Base-by-base conservation (phyloP, 2,113 vertebrate genomes). In the Psittacus erithacus region DNA sequence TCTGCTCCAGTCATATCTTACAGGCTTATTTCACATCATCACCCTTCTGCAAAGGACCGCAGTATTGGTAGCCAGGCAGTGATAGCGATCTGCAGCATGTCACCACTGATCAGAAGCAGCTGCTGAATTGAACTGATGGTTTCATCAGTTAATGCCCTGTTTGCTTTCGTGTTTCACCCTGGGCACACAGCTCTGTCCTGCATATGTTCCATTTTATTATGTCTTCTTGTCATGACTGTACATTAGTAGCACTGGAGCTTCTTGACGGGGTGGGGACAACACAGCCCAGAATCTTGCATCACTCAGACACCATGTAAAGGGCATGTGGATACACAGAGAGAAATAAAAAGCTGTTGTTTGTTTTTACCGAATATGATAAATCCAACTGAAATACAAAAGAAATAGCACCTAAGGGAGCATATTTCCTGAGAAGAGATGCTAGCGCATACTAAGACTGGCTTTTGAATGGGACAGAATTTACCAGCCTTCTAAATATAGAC, bases 221-320 rank as follows among this genome's bases (percentile, higher is more conserved):
- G 14, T 67, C 33, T 64, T 80, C 46, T 50, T 70, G 4, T 38
- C 52, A 25, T 88, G 43, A 62, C 64, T 20, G 18, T 43, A 63
- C 31, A 29, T 80, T 52, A 46, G 22, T 17, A 60, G 17, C 25
- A 46, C 31, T 78, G 31, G 49, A 85, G 16, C 18, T 82, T 73
- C 47, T 52, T 59, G 7, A 9, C 5, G 0, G 2, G 7, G 11
- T 47, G 8, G 14, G 13, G 6, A 67, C 16, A 31, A 24, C 39
- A 46, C 20, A 65, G 19, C 18, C 18, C 39, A 27, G 52, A 35
- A 29, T 50, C 13, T 9, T 69, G 47, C 43, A 77, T 43, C 43
- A 43, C 7, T 38, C 73, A 43, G 23, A 70, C 9, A 62, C 43
- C 13, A 8, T 17, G 11, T 28, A 71, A 68, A 77, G n/a, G 38